Percentiles rank a stretch among this genome's conserved stretches.
Conservation (phyloP, 2,888 invertebrate genomes). For the Magallana nippona region DNA sequence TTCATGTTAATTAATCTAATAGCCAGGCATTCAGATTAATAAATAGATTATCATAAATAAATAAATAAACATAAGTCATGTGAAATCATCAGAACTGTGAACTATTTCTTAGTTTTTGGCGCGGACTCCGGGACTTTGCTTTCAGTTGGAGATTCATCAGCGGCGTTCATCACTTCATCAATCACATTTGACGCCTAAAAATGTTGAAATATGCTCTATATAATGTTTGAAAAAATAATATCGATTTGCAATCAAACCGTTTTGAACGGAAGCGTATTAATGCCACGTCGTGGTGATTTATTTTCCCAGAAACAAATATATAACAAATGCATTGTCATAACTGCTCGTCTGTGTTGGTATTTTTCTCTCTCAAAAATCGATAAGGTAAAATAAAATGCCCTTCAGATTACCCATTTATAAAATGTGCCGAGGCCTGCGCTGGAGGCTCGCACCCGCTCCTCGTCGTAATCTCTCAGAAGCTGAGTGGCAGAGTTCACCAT, state of each 20-base stretch:
- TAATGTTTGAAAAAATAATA: background rate
- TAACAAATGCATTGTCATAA: background rate
- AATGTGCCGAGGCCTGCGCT: conserved; percentile 61
- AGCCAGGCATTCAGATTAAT: too few species aligned
- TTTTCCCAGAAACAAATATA: background rate
- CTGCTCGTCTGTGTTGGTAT: background rate
- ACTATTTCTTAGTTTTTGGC: too few species aligned
- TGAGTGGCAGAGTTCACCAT: conserved; percentile 48
- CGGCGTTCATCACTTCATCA: too few species aligned
- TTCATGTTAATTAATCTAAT: too few species aligned
- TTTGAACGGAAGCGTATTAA: too few species aligned
- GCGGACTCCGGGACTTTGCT: too few species aligned
- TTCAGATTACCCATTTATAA: conserved; percentile 59
- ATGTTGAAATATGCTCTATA: background rate
- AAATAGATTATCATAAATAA: too few species aligned
- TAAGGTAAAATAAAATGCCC: background rate
- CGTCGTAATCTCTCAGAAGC: conserved; percentile 50
- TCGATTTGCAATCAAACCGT: background rate
- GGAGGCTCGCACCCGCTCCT: conserved; percentile 50
- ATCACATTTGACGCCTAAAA: too few species aligned
- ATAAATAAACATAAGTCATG: too few species aligned
- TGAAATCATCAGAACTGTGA: too few species aligned
- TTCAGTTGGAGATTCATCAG: too few species aligned
- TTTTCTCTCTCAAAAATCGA: background rate
- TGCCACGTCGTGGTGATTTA: too few species aligned